Evolutionary conservation across 2,113 vertebrate genomes (phyloP).

Genomic region (Emberiza fucata): DNA sequence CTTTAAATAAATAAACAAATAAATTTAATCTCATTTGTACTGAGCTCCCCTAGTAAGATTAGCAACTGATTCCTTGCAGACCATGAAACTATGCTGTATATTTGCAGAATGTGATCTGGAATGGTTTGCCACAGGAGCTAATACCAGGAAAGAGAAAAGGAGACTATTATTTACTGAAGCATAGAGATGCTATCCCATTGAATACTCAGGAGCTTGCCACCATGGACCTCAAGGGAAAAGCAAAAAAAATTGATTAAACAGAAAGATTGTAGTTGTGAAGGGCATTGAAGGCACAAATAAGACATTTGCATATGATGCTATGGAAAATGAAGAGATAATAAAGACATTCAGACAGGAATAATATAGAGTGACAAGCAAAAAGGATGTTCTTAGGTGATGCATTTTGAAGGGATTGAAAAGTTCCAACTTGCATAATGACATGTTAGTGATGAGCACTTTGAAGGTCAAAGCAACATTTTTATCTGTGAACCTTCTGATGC

Average conservation of each 20-base stretch:
- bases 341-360: conserved; percentile 34
- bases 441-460: conserved; percentile 9
- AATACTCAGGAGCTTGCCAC: background rate
- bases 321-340: conserved; percentile 42
- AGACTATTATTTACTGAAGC: background rate
- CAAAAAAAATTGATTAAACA: conserved; percentile 9
- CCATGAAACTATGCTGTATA: background rate
- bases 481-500: background rate
- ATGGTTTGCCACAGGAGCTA: background rate
- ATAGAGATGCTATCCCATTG: background rate
- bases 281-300: background rate
- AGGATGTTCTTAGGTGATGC: conserved; percentile 16
- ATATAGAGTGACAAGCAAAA: conserved; percentile 47
- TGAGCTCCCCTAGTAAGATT: background rate
- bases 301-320: conserved; percentile 13
- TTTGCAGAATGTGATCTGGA: background rate
- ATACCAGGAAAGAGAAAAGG: background rate
- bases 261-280: conserved; percentile 35
- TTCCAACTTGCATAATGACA: conserved; percentile 34
- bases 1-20: background rate
- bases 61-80: background rate
- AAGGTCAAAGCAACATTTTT: conserved; percentile 41
- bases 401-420: conserved; percentile 44
- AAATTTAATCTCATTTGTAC: background rate
- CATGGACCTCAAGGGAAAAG: background rate